These are phyloP conservation scores for Pitta sordida DNA, from an alignment of 2,113 vertebrate species.

Conservation along the genomic window DNA sequence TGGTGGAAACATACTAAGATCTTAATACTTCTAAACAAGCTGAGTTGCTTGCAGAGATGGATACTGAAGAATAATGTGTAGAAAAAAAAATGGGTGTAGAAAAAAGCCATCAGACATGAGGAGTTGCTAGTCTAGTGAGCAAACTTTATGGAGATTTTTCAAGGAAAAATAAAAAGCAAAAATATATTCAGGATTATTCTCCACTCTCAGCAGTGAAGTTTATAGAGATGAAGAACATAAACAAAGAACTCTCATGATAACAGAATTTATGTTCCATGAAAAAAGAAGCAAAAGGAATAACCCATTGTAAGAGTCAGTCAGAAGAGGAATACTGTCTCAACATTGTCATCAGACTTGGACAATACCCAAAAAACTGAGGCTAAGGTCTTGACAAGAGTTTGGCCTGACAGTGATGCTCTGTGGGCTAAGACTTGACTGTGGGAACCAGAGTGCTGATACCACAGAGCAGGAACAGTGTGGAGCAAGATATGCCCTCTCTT, in stretches of 20 bases:
- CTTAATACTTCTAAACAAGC: background rate
- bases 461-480: too few relatives aligned
- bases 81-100: background rate
- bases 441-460: too few relatives aligned
- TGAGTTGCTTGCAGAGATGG: background rate
- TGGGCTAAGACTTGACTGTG: too few relatives aligned
- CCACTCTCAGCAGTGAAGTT: background rate
- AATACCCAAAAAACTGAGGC: too few relatives aligned
- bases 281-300: background rate
- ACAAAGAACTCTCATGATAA: background rate
- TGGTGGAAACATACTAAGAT: background rate
- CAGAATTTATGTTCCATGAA: background rate
- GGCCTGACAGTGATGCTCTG: too few relatives aligned
- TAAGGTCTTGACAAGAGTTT: too few relatives aligned
- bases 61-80: background rate
- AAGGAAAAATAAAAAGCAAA: background rate
- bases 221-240: conserved; percentile 19
- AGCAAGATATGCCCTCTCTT: too few relatives aligned
- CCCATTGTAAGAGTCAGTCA: too few relatives aligned
- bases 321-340: too few relatives aligned
- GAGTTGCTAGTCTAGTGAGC: background rate
- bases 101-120: background rate
- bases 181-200: background rate
- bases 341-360: too few relatives aligned
- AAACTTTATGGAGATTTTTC: background rate